Conservation (phyloP, 1,140 invertebrate genomes). For the Saccostrea glomerata region DNA sequence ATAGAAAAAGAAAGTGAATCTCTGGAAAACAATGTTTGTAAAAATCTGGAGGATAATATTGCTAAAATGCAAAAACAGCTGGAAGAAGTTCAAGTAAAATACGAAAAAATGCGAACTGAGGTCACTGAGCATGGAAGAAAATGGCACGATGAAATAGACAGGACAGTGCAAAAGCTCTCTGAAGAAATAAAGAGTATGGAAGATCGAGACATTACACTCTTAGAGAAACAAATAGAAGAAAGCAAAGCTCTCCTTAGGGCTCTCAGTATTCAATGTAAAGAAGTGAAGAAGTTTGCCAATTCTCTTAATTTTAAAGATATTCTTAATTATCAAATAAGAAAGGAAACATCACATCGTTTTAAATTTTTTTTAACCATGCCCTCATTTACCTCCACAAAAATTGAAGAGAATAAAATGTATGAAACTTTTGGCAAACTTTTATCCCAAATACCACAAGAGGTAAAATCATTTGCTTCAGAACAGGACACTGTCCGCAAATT, state of each 20-base stretch:
- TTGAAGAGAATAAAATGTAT: neutral
- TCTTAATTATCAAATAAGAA: neutral
- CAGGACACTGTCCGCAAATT: neutral
- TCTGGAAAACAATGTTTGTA: neutral
- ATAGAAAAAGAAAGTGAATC: neutral
- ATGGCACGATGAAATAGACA: neutral
- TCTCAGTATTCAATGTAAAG: neutral
- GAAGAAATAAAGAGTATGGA: neutral
- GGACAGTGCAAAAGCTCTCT: neutral
- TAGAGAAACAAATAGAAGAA: neutral
- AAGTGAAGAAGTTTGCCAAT: neutral
- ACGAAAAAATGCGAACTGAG: neutral
- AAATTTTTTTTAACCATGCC: neutral
- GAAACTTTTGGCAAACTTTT: neutral
- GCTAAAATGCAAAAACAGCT: neutral
- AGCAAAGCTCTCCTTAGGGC: neutral
- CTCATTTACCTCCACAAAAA: neutral
- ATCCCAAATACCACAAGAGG: neutral
- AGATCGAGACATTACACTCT: neutral
- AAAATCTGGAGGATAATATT: neutral
- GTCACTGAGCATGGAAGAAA: neutral
- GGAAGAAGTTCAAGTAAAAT: neutral
- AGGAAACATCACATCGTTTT: neutral
- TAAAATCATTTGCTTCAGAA: neutral
- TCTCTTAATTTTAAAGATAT: neutral